A percentile compares a stretch with the other conserved stretches of the same genome.
These are phyloP conservation scores for Pyrochroa serraticornis DNA, from an alignment of 2,888 invertebrate genomes.

Conservation along the genomic window DNA sequence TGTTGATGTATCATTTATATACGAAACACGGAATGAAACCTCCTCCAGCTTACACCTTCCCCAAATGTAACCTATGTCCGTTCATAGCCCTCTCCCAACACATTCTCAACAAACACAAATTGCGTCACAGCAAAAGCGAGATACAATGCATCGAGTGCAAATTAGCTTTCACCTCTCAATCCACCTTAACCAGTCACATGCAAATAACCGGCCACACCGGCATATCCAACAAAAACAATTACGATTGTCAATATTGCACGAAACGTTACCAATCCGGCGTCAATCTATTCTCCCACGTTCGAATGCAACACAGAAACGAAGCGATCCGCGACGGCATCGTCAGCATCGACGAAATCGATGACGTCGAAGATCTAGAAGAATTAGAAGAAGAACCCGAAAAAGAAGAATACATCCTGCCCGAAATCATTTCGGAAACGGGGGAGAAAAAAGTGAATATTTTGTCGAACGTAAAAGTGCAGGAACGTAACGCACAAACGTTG, in stretches of 20 bases:
- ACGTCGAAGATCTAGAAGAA: conserved; percentile 58
- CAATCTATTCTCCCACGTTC: conserved; percentile 75
- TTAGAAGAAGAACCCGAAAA: conserved; percentile 43
- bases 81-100: conserved; percentile 77
- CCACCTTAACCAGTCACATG: conserved; percentile 60
- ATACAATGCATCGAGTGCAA: conserved; percentile 65
- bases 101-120: conserved; percentile 73
- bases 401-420: conserved; percentile 44
- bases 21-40: conserved; percentile 77
- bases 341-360: conserved; percentile 61
- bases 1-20: conserved; percentile 78
- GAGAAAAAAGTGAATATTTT: conserved; percentile 61
- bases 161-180: conserved; percentile 59
- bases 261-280: conserved; percentile 73
- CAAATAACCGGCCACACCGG: conserved; percentile 63
- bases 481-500: conserved; percentile 31
- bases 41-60: conserved; percentile 75
- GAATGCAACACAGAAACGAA: conserved; percentile 68
- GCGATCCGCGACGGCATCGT: conserved; percentile 71
- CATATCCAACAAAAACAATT: conserved; percentile 45
- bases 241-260: conserved; percentile 75
- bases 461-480: conserved; percentile 44
- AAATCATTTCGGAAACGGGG: conserved; percentile 34
- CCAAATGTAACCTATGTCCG: conserved; percentile 77
- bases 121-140: conserved; percentile 63